Conservation (phyloP, 2,888 invertebrate species). For the Cremastinae sp. region DNA sequence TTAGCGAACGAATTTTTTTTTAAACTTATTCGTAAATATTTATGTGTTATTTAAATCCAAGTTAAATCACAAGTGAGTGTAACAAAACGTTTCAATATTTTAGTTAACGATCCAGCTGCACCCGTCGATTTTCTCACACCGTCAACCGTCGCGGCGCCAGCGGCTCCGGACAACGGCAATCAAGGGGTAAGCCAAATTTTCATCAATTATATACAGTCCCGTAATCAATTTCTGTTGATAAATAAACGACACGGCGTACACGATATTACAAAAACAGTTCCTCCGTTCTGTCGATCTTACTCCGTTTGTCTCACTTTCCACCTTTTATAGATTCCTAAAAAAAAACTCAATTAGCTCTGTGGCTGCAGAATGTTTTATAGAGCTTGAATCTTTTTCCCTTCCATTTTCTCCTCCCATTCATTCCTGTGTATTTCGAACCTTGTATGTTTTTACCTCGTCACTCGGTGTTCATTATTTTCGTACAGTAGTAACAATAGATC, state of each 20-base stretch:
- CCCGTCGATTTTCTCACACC: conserved; percentile 83
- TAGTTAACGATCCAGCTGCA: conserved; percentile 82
- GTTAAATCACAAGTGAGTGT: too few relatives aligned
- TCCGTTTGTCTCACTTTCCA: conserved; percentile 21
- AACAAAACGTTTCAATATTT: conserved; percentile 49
- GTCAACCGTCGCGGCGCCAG: conserved; percentile 69
- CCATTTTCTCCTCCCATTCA: conserved; percentile 39
- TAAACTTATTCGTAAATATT: background rate
- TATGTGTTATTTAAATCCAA: background rate
- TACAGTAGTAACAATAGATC: too few relatives aligned
- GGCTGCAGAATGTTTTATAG: conserved; percentile 71
- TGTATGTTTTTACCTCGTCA: conserved; percentile 9
- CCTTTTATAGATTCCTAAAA: conserved; percentile 39
- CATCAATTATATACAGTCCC: conserved; percentile 6
- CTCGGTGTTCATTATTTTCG: conserved; percentile 46
- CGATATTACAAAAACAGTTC: conserved; percentile 68
- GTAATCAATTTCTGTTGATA: conserved; percentile 36
- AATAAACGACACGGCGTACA: conserved; percentile 53
- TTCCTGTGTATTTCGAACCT: conserved; percentile 62
- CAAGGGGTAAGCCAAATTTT: conserved; percentile 75
- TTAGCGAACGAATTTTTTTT: conserved; percentile 56
- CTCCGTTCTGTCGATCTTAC: conserved; percentile 53
- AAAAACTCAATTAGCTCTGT: conserved; percentile 60
- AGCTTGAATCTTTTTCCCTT: conserved; percentile 63
- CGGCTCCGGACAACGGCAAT: conserved; percentile 70